Evolutionary conservation across 2,113 vertebrate genomes (phyloP).

Genomic region (Passer domesticus): DNA sequence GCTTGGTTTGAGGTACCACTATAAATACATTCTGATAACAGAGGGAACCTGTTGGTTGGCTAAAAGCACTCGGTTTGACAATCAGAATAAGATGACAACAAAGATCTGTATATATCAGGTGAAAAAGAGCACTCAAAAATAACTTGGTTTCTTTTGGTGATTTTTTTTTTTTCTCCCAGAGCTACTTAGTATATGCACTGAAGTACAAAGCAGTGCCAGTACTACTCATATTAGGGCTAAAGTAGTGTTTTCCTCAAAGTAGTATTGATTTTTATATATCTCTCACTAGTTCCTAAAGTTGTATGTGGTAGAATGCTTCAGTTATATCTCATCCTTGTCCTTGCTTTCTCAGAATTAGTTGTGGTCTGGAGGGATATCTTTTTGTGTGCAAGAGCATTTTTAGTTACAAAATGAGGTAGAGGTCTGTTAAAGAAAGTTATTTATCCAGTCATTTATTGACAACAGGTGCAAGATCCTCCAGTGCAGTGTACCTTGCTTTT

Average conservation of each 20-base stretch:
- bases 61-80: neutral
- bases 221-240: neutral
- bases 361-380: neutral
- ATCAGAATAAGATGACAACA: neutral
- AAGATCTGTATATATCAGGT: neutral
- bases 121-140: neutral
- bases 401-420: neutral
- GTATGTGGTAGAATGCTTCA: neutral
- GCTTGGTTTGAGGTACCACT: neutral
- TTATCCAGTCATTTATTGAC: neutral
- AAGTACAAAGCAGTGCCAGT: neutral
- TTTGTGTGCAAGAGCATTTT: neutral
- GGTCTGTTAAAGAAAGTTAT: neutral
- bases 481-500: fast-evolving
- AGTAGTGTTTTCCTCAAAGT: neutral
- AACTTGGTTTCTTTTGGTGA: neutral
- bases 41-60: neutral
- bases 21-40: neutral
- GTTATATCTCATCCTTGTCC: neutral
- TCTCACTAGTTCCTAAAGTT: neutral
- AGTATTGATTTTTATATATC: neutral
- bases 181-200: neutral
- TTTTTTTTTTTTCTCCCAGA: fast-evolving
- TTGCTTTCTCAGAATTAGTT: neutral
- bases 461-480: neutral